Evolutionary conservation across 2,888 invertebrate genomes (phyloP).

Genomic region (Nyleta sp.): DNA sequence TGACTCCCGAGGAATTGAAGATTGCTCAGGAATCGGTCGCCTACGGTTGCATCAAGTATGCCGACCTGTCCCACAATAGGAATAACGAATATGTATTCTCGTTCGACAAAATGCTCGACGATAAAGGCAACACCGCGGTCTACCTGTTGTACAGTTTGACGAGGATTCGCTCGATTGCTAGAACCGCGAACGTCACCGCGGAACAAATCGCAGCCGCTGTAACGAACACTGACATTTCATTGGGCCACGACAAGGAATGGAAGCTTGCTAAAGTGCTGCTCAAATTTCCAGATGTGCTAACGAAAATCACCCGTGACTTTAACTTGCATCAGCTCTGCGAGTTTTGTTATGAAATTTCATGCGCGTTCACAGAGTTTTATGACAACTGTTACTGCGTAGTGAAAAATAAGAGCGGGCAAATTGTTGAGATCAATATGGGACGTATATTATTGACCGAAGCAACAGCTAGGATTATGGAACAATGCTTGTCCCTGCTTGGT

Average conservation of each 20-base stretch:
- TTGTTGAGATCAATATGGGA: slow-evolving; percentile 92
- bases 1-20: slow-evolving; percentile 91
- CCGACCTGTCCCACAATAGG: slow-evolving; percentile 97
- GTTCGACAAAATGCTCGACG: slow-evolving; percentile 99
- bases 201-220: slow-evolving; percentile 86
- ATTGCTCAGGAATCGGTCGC: slow-evolving; percentile 95
- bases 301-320: slow-evolving; percentile 92
- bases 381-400: slow-evolving; percentile 99
- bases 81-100: slow-evolving; percentile 98
- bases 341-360: slow-evolving; percentile 96
- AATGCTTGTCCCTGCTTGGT: slow-evolving; percentile 95
- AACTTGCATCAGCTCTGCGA: slow-evolving; percentile 95
- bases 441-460: slow-evolving; percentile 96
- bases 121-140: slow-evolving; percentile 99
- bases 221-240: slow-evolving; percentile 85
- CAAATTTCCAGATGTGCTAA: slow-evolving; percentile 93
- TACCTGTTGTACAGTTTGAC: slow-evolving; percentile 98
- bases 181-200: slow-evolving; percentile 88
- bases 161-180: slow-evolving; percentile 95
- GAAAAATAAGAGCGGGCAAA: slow-evolving; percentile 91
- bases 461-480: slow-evolving; percentile 93
- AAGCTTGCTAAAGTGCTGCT: slow-evolving; percentile 94
- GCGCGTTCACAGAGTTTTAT: slow-evolving; percentile 98
- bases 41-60: slow-evolving; percentile 99
- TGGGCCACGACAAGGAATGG: slow-evolving; percentile 97